Evolutionary conservation across 2,113 vertebrate species (phyloP).

Genomic region (Notechis scutatus): DNA sequence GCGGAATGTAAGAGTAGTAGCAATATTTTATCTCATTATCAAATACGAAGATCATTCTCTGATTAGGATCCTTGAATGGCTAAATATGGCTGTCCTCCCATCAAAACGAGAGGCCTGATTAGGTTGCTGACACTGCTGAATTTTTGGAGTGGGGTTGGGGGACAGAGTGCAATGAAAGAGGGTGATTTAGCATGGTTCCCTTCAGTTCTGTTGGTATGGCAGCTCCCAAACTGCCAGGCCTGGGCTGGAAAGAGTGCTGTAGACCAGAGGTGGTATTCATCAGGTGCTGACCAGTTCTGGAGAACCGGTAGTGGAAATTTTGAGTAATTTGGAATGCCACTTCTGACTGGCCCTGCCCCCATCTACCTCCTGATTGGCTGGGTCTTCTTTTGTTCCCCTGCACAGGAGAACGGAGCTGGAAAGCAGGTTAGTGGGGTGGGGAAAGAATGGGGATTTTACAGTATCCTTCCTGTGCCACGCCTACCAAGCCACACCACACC

Average conservation of each 20-base stretch:
- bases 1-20: background rate
- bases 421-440: too few relatives aligned
- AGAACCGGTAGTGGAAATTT: too few relatives aligned
- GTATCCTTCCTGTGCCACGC: too few relatives aligned
- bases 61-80: background rate
- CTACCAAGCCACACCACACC: too few relatives aligned
- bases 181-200: background rate
- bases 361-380: too few relatives aligned
- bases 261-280: too few relatives aligned
- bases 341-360: too few relatives aligned
- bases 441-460: too few relatives aligned
- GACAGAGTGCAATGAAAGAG: background rate
- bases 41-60: background rate
- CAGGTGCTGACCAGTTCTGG: too few relatives aligned
- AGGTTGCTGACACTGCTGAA: background rate
- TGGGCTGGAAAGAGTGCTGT: background rate
- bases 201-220: background rate
- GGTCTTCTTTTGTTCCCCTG: too few relatives aligned
- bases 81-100: background rate
- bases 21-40: background rate
- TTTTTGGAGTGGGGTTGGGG: background rate
- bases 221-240: background rate
- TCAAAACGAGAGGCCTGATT: background rate
- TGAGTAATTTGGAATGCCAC: too few relatives aligned
- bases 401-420: too few relatives aligned